Percentiles rank a stretch among this genome's conserved stretches.
Conservation (phyloP, 2,888 invertebrate genomes). For the Petrolisthes manimaculis region DNA sequence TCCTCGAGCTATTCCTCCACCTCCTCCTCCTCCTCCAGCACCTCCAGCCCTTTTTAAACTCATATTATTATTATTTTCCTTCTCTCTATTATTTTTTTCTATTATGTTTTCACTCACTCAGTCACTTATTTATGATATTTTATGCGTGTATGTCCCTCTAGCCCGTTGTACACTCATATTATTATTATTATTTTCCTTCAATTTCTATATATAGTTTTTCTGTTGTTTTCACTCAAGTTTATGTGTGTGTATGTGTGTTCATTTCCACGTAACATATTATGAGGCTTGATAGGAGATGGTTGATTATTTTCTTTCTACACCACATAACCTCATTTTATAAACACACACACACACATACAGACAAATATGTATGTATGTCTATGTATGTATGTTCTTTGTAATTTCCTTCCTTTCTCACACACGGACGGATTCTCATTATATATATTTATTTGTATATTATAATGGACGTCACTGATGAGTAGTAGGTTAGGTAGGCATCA, state of each 20-base stretch:
- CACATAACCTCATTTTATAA: too few relatives aligned
- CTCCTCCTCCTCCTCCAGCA: background rate
- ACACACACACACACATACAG: too few relatives aligned
- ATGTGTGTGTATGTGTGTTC: too few relatives aligned
- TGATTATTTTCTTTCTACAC: too few relatives aligned
- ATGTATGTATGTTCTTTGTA: too few relatives aligned
- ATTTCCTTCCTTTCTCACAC: too few relatives aligned
- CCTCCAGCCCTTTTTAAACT: conserved; percentile 38
- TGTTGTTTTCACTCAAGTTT: too few relatives aligned
- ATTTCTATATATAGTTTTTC: too few relatives aligned
- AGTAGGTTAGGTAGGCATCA: background rate
- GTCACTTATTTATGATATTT: background rate
- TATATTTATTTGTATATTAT: conserved; percentile 24
- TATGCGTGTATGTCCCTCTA: background rate
- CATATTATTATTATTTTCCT: conserved; percentile 20
- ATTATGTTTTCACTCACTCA: background rate
- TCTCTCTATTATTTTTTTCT: background rate
- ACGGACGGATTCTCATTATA: background rate
- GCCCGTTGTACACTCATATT: background rate
- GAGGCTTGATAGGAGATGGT: too few relatives aligned
- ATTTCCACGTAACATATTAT: too few relatives aligned
- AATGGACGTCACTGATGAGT: conserved; percentile 29
- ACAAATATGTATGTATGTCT: too few relatives aligned
- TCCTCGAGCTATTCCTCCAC: background rate
- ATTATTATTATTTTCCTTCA: background rate